phyloP scores from a whole-genome alignment of 2,888 invertebrate genomes.

The Ganaspis brasiliensis region DNA sequence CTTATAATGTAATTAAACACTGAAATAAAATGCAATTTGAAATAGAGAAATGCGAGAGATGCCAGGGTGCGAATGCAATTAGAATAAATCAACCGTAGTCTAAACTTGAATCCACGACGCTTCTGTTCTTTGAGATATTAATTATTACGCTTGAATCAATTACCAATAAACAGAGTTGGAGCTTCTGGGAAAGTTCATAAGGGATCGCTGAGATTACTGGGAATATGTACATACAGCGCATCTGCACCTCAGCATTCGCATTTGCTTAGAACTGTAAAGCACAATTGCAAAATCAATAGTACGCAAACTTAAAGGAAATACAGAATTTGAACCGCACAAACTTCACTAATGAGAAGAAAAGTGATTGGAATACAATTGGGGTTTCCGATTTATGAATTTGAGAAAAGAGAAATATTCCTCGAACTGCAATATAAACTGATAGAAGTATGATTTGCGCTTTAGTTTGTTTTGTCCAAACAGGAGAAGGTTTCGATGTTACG shows the following conservation, averaged over 20 bases:
- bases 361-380: conserved; percentile 14
- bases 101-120: conserved; percentile 7
- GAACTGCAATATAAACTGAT: not conserved
- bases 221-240: conserved; percentile 1
- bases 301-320: not conserved
- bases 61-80: conserved; percentile 2
- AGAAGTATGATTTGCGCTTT: not conserved
- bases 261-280: not conserved
- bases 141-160: conserved; percentile 34
- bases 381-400: not conserved
- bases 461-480: conserved; percentile 29
- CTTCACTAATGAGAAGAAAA: conserved; percentile 23
- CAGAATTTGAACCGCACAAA: not conserved
- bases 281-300: conserved; percentile 36
- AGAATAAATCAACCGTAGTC: conserved; percentile 11
- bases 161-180: conserved; percentile 24
- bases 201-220: conserved; percentile 21
- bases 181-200: conserved; percentile 37
- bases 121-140: conserved; percentile 26
- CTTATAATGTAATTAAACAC: too few species aligned
- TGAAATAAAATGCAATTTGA: too few species aligned
- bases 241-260: conserved; percentile 28
- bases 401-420: not conserved
- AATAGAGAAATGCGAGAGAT: conserved; percentile 25
- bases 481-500: conserved; percentile 58